Evolutionary conservation across 2,113 vertebrate genomes (phyloP).

Genomic region (Phocoena phocoena): DNA sequence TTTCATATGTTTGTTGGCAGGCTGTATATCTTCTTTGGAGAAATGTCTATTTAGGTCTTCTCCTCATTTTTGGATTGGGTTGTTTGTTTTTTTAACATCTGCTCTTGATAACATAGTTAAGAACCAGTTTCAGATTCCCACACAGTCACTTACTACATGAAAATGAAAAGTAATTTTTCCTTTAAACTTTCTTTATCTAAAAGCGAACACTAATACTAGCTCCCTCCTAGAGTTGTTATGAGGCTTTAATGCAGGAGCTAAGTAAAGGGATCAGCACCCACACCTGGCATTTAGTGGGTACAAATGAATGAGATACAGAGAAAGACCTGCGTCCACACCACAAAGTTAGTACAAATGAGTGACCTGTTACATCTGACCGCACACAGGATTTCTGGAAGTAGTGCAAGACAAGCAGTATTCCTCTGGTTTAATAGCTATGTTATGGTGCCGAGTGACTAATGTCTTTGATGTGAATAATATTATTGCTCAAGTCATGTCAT

Average conservation of each 20-base stretch:
- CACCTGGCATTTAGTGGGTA: background rate
- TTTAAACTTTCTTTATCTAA: background rate
- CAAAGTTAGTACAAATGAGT: background rate
- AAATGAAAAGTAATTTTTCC: background rate
- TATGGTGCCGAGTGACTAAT: background rate
- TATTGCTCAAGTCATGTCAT: background rate
- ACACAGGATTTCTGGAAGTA: background rate
- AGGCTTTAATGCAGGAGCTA: background rate
- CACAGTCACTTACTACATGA: background rate
- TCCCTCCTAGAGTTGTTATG: background rate
- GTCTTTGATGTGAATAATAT: background rate
- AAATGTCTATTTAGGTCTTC: too few relatives aligned
- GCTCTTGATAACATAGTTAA: background rate
- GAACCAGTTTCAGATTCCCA: background rate
- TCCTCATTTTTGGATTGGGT: too few relatives aligned
- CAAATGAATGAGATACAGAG: background rate
- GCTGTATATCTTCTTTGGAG: too few relatives aligned
- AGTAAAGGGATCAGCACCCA: background rate
- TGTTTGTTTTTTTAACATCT: background rate
- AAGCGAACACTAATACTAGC: background rate
- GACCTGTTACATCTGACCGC: background rate
- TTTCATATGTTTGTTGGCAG: too few relatives aligned
- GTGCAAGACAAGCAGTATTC: background rate
- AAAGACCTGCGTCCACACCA: background rate
- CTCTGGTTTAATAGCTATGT: background rate